Base-by-base conservation (phyloP, 2,888 invertebrate species). In the Eupelmus urozonus region DNA sequence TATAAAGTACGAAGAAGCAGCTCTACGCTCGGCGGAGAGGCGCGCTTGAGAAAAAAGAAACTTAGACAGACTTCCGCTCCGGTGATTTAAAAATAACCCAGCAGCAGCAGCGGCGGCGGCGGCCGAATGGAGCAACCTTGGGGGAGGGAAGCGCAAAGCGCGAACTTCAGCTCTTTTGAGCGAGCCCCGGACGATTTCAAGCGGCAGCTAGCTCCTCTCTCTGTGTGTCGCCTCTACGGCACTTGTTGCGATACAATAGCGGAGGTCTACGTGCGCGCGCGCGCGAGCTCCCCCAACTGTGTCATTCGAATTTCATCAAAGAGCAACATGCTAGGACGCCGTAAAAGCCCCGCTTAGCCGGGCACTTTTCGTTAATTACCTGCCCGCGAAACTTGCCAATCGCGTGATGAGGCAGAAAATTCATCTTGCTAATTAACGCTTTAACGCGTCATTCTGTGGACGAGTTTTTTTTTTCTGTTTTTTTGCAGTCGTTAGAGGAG, bases 81-180 rank as follows among this genome's bases (percentile, higher is more conserved):
- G 59, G 2, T 23, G 74, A 69, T 78, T n/a, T 74, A 78, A 78
- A 78, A 78, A 78, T 78, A 78, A 70, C 51, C 29, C 71, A 13
- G 40, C 63, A 40, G 29, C 5, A 20, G 1, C 53, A n/a, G n/a
- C n/a, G n/a, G n/a, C n/a, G n/a, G n/a, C n/a, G n/a, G n/a, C n/a
- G n/a, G 66, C 59, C 60, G 42, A 67, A 65, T 49, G 67, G 40
- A 59, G 40, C 49, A 73, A 69, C 77, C 72, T 67, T 67, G 78
- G 60, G 57, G 59, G 59, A 40, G 71, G 51, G 60, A 18, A 59
- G 53, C 20, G 53, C 53, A 53, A 63, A 74, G 69, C 70, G 57
- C 63, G 53, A 73, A 70, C 51, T 57, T 60, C 34, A 59, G 63
- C 29, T 65, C 55, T 57, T 63, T 62, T 20, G n/a, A 16, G 29